Percentiles rank a stretch among this genome's conserved stretches.
These are phyloP conservation scores for Phocoena phocoena DNA, from an alignment of 2,113 vertebrate species.

Conservation along the genomic window DNA sequence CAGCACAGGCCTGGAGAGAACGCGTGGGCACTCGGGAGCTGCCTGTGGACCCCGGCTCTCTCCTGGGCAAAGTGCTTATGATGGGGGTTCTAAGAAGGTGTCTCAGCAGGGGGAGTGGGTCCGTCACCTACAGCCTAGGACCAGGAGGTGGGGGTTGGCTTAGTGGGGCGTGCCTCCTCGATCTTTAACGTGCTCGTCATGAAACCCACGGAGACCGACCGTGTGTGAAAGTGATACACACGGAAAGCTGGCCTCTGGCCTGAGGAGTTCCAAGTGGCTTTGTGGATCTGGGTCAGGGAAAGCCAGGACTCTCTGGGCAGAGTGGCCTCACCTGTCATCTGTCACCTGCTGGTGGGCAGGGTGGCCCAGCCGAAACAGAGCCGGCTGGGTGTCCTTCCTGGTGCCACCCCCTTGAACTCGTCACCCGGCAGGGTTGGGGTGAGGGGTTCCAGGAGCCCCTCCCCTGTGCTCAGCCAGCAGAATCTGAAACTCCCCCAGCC, in stretches of 20 bases:
- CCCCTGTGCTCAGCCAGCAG: neutral
- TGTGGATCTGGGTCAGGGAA: neutral
- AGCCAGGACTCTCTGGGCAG: neutral
- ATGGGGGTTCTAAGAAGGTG: neutral
- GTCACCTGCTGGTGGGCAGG: neutral
- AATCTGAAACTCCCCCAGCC: too few species aligned
- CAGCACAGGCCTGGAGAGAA: neutral
- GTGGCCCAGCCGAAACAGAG: neutral
- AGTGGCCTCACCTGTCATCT: neutral
- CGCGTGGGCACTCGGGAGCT: neutral
- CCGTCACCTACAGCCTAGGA: neutral
- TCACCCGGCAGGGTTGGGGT: neutral
- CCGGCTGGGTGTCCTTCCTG: too few species aligned
- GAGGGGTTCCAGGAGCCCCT: neutral
- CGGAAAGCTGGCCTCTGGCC: neutral
- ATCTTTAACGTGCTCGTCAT: rapidly evolving
- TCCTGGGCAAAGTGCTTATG: neutral
- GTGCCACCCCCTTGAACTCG: neutral
- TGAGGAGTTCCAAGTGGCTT: neutral
- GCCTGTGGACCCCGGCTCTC: neutral
- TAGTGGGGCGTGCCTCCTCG: neutral
- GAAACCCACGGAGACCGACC: rapidly evolving
- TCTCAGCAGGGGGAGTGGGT: neutral
- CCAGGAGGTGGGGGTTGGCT: neutral
- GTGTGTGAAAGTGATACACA: neutral